phyloP scores from a whole-genome alignment of 2,888 invertebrate genomes.

The Halocaridina rubra region DNA sequence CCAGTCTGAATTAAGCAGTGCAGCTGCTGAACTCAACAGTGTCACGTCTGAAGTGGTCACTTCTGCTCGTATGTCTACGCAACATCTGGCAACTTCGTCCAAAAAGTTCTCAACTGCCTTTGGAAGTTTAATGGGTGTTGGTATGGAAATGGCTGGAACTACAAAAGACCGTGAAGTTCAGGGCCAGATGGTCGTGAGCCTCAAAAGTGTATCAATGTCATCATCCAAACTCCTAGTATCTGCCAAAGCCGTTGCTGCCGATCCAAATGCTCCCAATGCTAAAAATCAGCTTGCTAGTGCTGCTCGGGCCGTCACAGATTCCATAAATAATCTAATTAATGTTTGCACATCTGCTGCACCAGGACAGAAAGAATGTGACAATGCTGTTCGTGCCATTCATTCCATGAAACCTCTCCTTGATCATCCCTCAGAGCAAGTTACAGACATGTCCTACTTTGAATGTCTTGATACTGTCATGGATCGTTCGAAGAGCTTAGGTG shows the following conservation, averaged over 20 bases:
- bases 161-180: conserved; percentile 81
- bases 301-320: conserved; percentile 86
- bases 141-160: conserved; percentile 88
- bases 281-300: conserved; percentile 90
- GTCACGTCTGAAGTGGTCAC: conserved; percentile 86
- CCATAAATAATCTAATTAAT: conserved; percentile 89
- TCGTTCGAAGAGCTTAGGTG: conserved; percentile 84
- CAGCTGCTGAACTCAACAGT: conserved; percentile 85
- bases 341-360: conserved; percentile 91
- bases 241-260: conserved; percentile 89
- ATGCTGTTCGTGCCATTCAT: conserved; percentile 91
- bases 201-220: conserved; percentile 87
- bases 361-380: conserved; percentile 96
- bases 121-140: conserved; percentile 80
- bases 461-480: conserved; percentile 91
- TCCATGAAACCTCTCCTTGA: conserved; percentile 84
- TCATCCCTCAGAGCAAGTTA: conserved; percentile 88
- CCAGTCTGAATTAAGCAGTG: conserved; percentile 85
- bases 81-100: conserved; percentile 79
- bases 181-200: conserved; percentile 84
- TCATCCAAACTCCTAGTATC: conserved; percentile 87
- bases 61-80: conserved; percentile 77
- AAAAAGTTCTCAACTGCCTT: conserved; percentile 82
- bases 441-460: conserved; percentile 90
- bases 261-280: conserved; percentile 89